Base-by-base conservation (phyloP, 2,888 invertebrate genomes). In the Plagiodera versicolora region DNA sequence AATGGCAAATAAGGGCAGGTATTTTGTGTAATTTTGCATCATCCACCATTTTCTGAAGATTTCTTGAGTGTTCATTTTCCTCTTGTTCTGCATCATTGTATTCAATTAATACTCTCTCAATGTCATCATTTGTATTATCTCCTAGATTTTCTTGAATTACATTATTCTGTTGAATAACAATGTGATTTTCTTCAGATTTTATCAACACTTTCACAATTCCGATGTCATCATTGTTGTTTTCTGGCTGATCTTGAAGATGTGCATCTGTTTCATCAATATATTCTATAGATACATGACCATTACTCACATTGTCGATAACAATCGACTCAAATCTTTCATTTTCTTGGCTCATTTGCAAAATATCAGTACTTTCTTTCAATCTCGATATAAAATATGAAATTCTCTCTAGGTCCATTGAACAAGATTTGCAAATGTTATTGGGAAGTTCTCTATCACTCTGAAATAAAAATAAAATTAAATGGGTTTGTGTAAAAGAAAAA, bases 361-460 rank as follows among this genome's bases (percentile, higher is more conserved):
- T 44, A 11, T 57, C 17, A 17, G 56, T 53, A 28, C 56, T 61
- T 35, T 53, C 30, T 28, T 57, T 65, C 2, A 57, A 45, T 52
- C 61, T 63, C 24, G 57, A 28, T 45, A 67, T 63, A 30, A 65
- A 65, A 10, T 14, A 9, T 16, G 56, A 44, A 46, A 67, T 63
- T 30, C 54, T 50, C 32, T 65, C 30, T 19, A 67, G 60, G 28
- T 47, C 46, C 32, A 14, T 48, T 14, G 51, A 48, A 52, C 67
- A 67, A 17, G 9, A 6, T 32, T 46, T 20, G 45, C 67, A 67
- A n/a, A 63, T 60, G 11, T 63, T 64, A 30, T 56, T 32, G n/a
- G 63, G 63, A 11, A 63, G 49, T n/a, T 52, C 32, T 28, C 45
- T 16, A 10, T 35, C 44, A 20, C 16, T 32, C 52, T 52, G 39